phyloP scores from a whole-genome alignment of 2,113 vertebrate species.

The Hippolais icterina region DNA sequence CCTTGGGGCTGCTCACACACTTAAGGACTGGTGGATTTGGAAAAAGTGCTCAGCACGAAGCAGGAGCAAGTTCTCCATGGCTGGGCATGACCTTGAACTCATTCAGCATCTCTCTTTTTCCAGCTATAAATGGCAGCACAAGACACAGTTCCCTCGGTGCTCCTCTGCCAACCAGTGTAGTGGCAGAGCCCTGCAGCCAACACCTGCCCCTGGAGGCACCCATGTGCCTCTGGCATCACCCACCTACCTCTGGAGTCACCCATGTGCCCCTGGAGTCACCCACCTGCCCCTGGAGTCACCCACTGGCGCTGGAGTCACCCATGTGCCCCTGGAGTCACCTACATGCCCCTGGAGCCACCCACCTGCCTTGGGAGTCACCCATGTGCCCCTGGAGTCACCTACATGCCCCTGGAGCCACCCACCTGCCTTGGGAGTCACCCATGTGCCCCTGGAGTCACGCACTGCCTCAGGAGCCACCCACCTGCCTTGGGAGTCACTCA shows the following conservation, averaged over 20 bases:
- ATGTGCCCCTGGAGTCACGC: accelerated
- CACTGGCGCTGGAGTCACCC: too few species aligned
- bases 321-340: background rate
- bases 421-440: accelerated
- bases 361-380: background rate
- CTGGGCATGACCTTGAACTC: background rate
- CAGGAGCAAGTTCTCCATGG: background rate
- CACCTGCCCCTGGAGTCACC: too few species aligned
- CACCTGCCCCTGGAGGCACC: background rate
- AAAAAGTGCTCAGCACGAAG: background rate
- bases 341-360: background rate
- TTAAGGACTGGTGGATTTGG: background rate
- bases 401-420: background rate
- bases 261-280: accelerated
- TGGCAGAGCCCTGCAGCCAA: background rate
- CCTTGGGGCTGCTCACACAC: background rate
- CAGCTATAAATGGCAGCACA: background rate
- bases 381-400: background rate
- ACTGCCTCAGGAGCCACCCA: too few species aligned
- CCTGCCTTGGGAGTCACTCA: background rate
- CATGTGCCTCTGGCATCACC: background rate
- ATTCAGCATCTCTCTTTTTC: background rate
- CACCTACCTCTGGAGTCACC: accelerated
- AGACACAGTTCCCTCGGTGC: accelerated
- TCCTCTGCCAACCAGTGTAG: accelerated